Base-by-base conservation (phyloP, 2,113 vertebrate genomes). In the Chloebia gouldiae region DNA sequence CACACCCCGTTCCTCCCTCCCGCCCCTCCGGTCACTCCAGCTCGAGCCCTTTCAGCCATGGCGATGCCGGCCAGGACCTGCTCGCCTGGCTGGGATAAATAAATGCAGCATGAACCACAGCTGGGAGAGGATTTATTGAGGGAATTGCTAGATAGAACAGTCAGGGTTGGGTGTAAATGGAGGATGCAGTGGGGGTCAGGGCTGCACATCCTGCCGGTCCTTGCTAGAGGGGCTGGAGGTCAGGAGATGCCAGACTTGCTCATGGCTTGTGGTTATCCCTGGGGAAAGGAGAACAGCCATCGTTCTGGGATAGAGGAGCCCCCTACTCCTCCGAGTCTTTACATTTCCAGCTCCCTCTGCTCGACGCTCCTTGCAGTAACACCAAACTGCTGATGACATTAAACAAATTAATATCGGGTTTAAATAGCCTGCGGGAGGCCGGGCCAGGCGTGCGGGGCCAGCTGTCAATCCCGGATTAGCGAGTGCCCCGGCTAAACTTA, bases 341-440 rank as follows among this genome's bases (percentile, higher is more conserved):
- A 40, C 83, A 66, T 69, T 88, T 64, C 80, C 30, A 6, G 19
- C 56, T 79, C 73, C 54, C 59, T 87, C 76, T 28, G 73, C 68
- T 50, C 12, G 30, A 25, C 2, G 7, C 22, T 86, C 6, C 77
- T 76, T 23, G 64, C 81, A 10, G 81, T 81, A 91, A 71, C 18
- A 0, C 77, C 95, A 87, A 93, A 60, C 81, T 75, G 69, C 92
- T 57, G 95, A 47, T 95, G 94, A 96, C 96, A 97, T 92, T 95
- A 93, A 93, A 89, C 83, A 79, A 93, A 94, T 91, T 95, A 97
- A 96, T 93, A 84, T 71, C 2, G 47, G 88, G 94, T 93, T 95
- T 95, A 95, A 97, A 95, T 94, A 94, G 92, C 88, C 91, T 90
- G 81, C 76, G 15, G 92, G 88, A 81, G 93, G 86, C 68, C 35